A percentile compares a stretch with the other conserved stretches of the same genome.
Evolutionary conservation across 2,113 vertebrate genomes (phyloP).

Genomic region (Lota lota): DNA sequence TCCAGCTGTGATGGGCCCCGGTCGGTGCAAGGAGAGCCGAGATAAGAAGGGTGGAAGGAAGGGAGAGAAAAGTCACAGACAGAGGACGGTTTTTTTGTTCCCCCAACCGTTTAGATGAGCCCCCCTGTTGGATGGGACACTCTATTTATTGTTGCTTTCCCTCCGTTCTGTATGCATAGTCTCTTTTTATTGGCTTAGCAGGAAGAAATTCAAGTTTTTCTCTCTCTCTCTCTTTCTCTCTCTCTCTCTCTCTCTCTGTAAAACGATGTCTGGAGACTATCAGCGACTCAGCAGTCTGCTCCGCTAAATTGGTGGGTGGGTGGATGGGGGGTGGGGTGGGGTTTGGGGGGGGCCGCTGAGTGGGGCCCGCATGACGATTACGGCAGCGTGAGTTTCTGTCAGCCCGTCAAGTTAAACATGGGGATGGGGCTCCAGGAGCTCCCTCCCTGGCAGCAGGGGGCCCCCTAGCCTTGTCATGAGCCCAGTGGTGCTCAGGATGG

Average conservation of each 20-base stretch:
- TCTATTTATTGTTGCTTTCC: conserved; percentile 23
- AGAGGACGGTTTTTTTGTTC: not conserved
- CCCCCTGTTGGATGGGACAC: conserved; percentile 38
- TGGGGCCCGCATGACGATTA: conserved; percentile 46
- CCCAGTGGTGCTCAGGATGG: conserved; percentile 46
- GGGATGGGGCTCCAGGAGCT: conserved; percentile 54
- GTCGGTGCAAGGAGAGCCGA: conserved; percentile 47
- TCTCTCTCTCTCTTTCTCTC: not conserved
- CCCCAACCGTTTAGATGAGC: conserved; percentile 46
- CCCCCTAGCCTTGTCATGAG: conserved; percentile 45
- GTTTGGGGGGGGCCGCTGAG: conserved; percentile 33
- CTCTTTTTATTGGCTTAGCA: conserved; percentile 44
- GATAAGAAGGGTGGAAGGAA: conserved; percentile 27
- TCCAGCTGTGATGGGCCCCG: conserved; percentile 62
- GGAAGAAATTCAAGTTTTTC: conserved; percentile 33
- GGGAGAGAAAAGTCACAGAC: conserved; percentile 15
- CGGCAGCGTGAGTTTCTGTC: conserved; percentile 45
- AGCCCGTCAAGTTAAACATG: conserved; percentile 63
- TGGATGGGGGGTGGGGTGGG: not conserved
- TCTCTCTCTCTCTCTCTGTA: conserved; percentile 18
- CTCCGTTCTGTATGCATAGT: conserved; percentile 33
- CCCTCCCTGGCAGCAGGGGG: conserved; percentile 53
- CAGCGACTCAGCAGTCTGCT: conserved; percentile 56
- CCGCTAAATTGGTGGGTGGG: conserved; percentile 38
- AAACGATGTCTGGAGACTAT: conserved; percentile 55